Base-by-base conservation (phyloP, 2,797 vertebrate species). In the Psittacula echo region DNA sequence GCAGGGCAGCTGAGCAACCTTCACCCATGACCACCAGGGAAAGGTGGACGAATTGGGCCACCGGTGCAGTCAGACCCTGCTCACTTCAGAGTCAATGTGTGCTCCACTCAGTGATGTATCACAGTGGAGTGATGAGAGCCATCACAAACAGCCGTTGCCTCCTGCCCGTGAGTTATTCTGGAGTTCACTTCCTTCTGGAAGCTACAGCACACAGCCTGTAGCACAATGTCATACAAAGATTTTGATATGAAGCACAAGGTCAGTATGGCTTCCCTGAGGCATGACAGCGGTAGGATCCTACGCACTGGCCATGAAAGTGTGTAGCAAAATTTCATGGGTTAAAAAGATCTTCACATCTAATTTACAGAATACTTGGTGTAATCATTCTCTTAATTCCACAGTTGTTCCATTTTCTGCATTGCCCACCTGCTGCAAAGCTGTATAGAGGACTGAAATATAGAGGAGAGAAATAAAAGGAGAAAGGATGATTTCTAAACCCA, bases 101-200 rank as follows among this genome's bases (percentile, higher is more conserved):
- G 20, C 11, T 27, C 11, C 24, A 66, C 34, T 82, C 16, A 2
- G 2, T 48, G 29, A 26, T 68, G 2, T 30, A 7, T 10, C 37
- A 21, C 32, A 30, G 4, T 1, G 2, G 30, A 21, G 4, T 3
- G 3, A 3, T 24, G 47, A 32, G 34, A 87, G 4, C 10, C 14
- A 18, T 26, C 11, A 56, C 16, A 45, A 93, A 42, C 11, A 47
- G 15, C 23, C 50, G 4, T 29, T 56, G 22, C 54, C 30, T 90
- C 48, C 37, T 67, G 65, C 13, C 26, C 21, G 5, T n/a, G n/a
- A 48, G 23, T 48, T 89, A 14, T 60, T 90, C 41, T 37, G 27
- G 8, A 68, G 34, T 56, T 92, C 27, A 14, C n/a, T 79, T 79
- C 47, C 19, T 41, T 83, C 47, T 64, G 9, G n/a, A 58, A 58